A percentile compares a stretch with the other conserved stretches of the same genome.
phyloP scores from a whole-genome alignment of 37 sponge, comb jelly and placozoan genomes.

The Halisarca cf. caerulea region DNA sequence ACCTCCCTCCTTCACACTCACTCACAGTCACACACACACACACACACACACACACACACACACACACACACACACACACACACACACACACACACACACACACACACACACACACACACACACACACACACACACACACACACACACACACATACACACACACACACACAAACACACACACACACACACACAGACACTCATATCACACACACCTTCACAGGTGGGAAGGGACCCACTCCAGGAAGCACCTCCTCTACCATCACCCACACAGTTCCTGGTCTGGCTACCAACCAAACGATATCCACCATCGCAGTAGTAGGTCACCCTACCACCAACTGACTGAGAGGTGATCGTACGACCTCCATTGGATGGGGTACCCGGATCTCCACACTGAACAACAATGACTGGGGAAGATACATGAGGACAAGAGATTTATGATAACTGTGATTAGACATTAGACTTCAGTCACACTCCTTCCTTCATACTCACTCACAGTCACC shows the following conservation, averaged over 20 bases:
- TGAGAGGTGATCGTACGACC: background rate
- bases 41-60: too few relatives aligned
- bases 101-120: too few relatives aligned
- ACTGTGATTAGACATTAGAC: too few relatives aligned
- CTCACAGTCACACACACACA: too few relatives aligned
- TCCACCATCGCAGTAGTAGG: constrained; percentile 41
- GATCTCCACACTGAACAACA: background rate
- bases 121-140: constrained; percentile 3
- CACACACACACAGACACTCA: too few relatives aligned
- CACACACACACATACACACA: background rate
- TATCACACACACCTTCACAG: constrained; percentile 28
- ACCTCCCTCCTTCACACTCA: too few relatives aligned
- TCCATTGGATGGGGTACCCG: constrained; percentile 29
- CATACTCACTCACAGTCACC: too few relatives aligned
- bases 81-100: too few relatives aligned
- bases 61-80: too few relatives aligned
- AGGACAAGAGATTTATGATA: too few relatives aligned
- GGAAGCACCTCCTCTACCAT: background rate
- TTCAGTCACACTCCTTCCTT: too few relatives aligned
- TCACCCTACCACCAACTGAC: background rate
- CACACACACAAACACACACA: background rate
- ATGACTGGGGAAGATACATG: too few relatives aligned
- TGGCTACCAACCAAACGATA: constrained; percentile 39
- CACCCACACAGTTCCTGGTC: background rate
- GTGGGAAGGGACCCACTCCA: constrained; percentile 51